Evolutionary conservation across 2,888 invertebrate genomes (phyloP), one percentile per base, ranked within the genome.

Genomic region (Baccha elongata): DNA sequence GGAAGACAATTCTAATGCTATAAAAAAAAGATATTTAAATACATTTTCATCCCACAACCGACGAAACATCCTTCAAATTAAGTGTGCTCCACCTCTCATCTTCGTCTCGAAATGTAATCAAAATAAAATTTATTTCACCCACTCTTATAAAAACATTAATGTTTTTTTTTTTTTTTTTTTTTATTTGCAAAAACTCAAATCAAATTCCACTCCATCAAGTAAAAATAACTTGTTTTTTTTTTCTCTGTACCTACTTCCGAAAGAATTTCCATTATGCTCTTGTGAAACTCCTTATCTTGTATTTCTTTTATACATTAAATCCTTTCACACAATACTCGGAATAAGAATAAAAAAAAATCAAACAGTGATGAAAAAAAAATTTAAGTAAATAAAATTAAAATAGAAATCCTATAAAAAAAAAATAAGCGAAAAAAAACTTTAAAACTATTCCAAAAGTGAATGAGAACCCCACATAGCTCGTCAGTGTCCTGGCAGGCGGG

Each of bases 371-470:
- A 6, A 40, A 13, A 58, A 42, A 42, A 21, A 17, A 23, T 58
- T 42, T 17, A 40, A 58, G 26, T 26, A 65, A 71, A 58, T 46
- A 71, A 75, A 62, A 71, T 81, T 65, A 81, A 81, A 75, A 81
- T 75, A 60, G 50, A 71, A 71, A 71, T 75, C 65, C 23, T 29
- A 23, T 58, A 32, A 40, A 55, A 64, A 35, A 35, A 62, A 40
- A 52, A 50, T 50, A 67, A 15, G 17, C 8, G n/a, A 50, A 67
- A 42, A 8, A 55, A 50, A 64, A 75, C 65, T 17, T 11, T 71
- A 81, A 75, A 81, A 81, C 75, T 81, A 81, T 81, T 73, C 58
- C 75, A 50, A 58, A 81, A 71, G 71, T n/a, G 75, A 67, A 71
- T 60, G 42, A 53, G 35, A 32, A 15, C 35, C 29, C 29, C 8